Conservation (phyloP, 1,140 invertebrate species). For the Conus betulinus region DNA sequence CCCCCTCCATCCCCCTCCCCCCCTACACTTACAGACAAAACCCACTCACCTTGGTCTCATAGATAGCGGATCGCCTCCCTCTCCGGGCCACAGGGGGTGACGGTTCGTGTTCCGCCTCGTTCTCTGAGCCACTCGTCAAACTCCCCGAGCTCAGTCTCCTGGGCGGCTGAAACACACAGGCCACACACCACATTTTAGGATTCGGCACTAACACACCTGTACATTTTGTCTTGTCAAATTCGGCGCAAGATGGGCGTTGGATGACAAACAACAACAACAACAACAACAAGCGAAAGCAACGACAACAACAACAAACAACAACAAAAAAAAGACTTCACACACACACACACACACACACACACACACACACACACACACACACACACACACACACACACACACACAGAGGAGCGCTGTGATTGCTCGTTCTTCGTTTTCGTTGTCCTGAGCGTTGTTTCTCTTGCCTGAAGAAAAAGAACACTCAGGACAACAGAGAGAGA, state of each 20-base stretch:
- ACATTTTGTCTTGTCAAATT: too few species aligned
- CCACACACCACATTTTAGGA: neutral
- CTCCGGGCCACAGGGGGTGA: conserved; percentile 65
- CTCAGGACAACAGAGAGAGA: neutral
- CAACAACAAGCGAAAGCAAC: too few species aligned
- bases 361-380: neutral
- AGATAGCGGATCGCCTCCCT: conserved; percentile 69
- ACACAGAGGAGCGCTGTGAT: too few species aligned
- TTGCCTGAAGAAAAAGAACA: too few species aligned
- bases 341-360: neutral
- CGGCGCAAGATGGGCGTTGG: too few species aligned
- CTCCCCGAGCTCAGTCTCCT: conserved; percentile 54
- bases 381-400: neutral
- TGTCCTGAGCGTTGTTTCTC: too few species aligned
- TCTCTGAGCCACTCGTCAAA: conserved; percentile 64
- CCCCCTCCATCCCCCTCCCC: too few species aligned
- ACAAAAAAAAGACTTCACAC: neutral
- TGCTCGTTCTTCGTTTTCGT: too few species aligned
- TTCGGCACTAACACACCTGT: neutral
- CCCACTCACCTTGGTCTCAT: conserved; percentile 70
- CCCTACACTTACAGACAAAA: too few species aligned
- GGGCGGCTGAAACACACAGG: conserved; percentile 42
- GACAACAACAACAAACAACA: neutral
- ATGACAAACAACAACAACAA: too few species aligned
- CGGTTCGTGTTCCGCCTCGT: conserved; percentile 66